These are phyloP conservation scores for Cephonodes hylas DNA, from an alignment of 2,888 invertebrate species.

Conservation along the genomic window DNA sequence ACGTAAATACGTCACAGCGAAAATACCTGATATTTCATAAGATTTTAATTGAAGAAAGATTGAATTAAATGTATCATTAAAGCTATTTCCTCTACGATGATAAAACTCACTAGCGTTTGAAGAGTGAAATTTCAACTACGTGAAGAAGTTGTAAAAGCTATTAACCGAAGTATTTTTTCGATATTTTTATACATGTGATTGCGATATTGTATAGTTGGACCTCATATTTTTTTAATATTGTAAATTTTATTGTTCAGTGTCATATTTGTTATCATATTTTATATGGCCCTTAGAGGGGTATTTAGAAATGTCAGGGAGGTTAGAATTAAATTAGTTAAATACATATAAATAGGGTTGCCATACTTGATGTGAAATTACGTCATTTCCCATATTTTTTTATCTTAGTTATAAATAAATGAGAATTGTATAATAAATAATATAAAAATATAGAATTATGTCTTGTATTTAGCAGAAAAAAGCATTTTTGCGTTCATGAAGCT, in stretches of 20 bases:
- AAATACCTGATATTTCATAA: slow-evolving; percentile 3
- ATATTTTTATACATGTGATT: not conserved
- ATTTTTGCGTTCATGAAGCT: not conserved
- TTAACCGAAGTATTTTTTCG: not conserved
- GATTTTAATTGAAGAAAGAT: not conserved
- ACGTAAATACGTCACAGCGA: not conserved
- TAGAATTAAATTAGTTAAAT: not conserved
- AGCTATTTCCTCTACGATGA: not conserved
- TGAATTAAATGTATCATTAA: not conserved
- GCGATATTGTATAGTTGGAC: slow-evolving; percentile 4
- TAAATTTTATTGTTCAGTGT: slow-evolving; percentile 1
- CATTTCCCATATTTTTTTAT: not conserved
- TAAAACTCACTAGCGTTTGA: not conserved
- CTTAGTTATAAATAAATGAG: not conserved
- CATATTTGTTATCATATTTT: not conserved
- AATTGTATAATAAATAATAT: not conserved
- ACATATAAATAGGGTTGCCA: not conserved
- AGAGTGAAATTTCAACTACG: not conserved
- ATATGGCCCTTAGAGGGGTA: not conserved
- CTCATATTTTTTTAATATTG: not conserved
- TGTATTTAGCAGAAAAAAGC: not conserved
- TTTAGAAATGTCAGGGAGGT: not conserved
- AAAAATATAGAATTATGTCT: not conserved
- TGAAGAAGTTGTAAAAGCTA: not conserved
- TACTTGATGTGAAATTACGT: not conserved